Base-by-base conservation (phyloP, 2,888 invertebrate species). In the Cantharis rustica region DNA sequence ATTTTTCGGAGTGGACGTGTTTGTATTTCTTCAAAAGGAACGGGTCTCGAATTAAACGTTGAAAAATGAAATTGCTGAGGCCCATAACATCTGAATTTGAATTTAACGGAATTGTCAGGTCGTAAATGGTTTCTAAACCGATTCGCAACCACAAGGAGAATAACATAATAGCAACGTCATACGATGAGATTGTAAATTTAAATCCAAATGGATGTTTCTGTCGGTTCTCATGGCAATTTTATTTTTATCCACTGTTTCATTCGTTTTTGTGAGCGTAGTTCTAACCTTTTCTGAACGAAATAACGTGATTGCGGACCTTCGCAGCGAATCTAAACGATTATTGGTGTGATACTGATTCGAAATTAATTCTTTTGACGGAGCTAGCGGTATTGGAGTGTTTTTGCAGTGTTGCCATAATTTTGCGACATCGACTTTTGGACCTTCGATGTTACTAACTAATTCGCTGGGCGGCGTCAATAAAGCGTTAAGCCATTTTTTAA, bases 61-160 rank as follows among this genome's bases (percentile, higher is more conserved):
- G 92, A 69, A 94, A 88, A 16, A 97, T 92, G 83, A 97, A 97
- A 11, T 91, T 90, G 11, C 94, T 94, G 23, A 97, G 87, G 0
- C 96, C 95, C 61, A 94, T 89, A 1, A 95, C 89, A 84, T 97
- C 96, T 15, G 92, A 92, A 86, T 96, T 96, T 0, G 94, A 94
- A 81, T 92, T 91, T 9, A 96, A 85, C 1, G 93, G 92, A 80
- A 97, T 91, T 13, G 93, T 90, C 82, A 94, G 91, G 5, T 94
- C 94, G 84, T 94, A 97, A 13, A 96, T 91, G 0, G 95, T 94
- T 90, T 98, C 97, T 13, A 98, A 88, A 0, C 96, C 96, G 64
- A 98, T 93, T 71, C 97, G 90, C 72, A 98, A 89, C 97, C 97
- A 98, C 0, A 98, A 88, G 0, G 97, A n/a, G 95, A 89, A 85